A percentile compares a stretch with the other conserved stretches of the same genome.
Conservation (phyloP, 2,113 vertebrate genomes). For the Dermatemys mawii region DNA sequence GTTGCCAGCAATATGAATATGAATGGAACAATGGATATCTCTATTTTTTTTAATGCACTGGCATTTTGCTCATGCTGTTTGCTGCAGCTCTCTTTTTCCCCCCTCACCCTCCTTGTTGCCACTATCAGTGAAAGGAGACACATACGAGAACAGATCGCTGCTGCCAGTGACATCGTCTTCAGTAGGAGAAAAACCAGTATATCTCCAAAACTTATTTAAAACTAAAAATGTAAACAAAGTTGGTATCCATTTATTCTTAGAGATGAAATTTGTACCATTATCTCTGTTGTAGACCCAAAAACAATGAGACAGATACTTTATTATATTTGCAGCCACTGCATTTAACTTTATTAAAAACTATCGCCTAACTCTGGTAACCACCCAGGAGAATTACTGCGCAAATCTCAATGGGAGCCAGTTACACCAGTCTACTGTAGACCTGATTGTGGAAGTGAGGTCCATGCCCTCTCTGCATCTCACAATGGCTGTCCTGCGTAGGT, state of each 20-base stretch:
- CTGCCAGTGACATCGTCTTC: background rate
- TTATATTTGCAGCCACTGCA: background rate
- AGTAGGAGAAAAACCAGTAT: background rate
- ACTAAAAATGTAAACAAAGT: background rate
- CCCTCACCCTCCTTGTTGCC: background rate
- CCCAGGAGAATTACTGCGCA: accelerated
- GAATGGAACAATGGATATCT: background rate
- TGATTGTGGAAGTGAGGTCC: background rate
- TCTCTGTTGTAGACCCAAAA: background rate
- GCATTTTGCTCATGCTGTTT: accelerated
- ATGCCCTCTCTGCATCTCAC: background rate
- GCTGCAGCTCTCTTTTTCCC: background rate
- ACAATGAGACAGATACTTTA: background rate
- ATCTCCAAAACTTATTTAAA: background rate
- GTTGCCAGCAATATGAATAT: background rate
- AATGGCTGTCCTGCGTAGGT: background rate
- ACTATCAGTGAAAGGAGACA: background rate
- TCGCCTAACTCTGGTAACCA: background rate
- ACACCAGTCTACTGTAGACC: background rate
- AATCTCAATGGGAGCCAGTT: accelerated
- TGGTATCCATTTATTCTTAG: background rate
- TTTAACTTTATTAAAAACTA: background rate
- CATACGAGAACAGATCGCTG: background rate
- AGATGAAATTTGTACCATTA: background rate
- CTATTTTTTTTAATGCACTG: background rate